phyloP scores from a whole-genome alignment of 2,113 vertebrate genomes.

The Accipiter virgatus region DNA sequence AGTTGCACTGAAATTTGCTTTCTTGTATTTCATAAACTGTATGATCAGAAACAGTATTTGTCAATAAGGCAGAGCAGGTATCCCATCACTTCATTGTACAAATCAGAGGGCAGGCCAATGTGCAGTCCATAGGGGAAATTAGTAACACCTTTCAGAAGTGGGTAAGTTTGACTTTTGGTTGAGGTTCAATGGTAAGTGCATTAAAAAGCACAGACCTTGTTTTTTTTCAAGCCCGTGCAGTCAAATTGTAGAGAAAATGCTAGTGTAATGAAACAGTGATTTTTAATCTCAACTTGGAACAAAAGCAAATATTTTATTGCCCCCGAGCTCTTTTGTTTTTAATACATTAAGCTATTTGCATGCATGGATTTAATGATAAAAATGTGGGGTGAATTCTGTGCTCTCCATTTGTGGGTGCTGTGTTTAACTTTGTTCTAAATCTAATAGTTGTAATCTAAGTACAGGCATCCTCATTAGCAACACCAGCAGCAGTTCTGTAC shows the following conservation, averaged over 20 bases:
- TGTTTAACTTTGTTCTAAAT: not conserved
- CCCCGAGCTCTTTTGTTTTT: not conserved
- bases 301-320: not conserved
- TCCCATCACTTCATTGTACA: not conserved
- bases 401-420: not conserved
- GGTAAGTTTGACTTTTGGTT: not conserved
- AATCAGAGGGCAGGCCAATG: not conserved
- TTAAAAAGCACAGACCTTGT: not conserved
- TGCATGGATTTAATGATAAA: not conserved
- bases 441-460: not conserved
- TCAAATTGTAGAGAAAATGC: not conserved
- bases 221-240: not conserved
- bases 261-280: not conserved
- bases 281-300: not conserved
- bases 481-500: not conserved
- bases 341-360: not conserved
- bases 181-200: not conserved
- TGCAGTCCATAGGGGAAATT: not conserved
- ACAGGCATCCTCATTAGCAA: not conserved
- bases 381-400: not conserved
- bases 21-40: not conserved
- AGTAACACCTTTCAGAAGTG: not conserved
- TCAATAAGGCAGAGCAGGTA: not conserved
- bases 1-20: not conserved
- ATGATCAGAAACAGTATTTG: not conserved